These are phyloP conservation scores for Vireo altiloquus DNA, from an alignment of 2,113 vertebrate genomes.

Conservation along the genomic window DNA sequence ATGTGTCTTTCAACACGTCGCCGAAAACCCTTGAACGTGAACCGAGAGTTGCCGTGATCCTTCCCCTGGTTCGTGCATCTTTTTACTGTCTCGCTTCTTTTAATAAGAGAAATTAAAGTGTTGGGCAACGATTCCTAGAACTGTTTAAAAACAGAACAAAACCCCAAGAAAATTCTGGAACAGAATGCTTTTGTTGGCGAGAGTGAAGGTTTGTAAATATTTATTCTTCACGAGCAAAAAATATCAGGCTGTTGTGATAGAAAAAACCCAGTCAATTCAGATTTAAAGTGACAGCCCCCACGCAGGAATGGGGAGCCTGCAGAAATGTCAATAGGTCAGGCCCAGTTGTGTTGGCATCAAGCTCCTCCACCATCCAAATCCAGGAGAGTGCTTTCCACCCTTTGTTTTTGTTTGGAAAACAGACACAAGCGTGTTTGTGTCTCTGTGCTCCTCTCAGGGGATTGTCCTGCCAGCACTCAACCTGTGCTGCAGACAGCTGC, in stretches of 20 bases:
- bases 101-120: neutral
- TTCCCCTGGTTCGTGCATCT: rapidly evolving
- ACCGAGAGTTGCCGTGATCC: neutral
- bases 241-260: neutral
- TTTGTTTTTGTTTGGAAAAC: neutral
- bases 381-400: neutral
- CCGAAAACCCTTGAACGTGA: neutral
- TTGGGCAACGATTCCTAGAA: neutral
- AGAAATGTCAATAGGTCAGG: slow-evolving; percentile 1
- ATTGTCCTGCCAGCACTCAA: too few relatives aligned
- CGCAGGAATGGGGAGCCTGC: rapidly evolving
- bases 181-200: slow-evolving; percentile 33
- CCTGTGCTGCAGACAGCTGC: neutral
- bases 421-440: neutral
- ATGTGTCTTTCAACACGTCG: rapidly evolving
- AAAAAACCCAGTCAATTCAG: neutral
- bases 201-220: slow-evolving; percentile 30
- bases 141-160: neutral
- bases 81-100: neutral
- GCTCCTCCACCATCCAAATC: neutral
- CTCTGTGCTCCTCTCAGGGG: neutral
- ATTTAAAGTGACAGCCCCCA: neutral
- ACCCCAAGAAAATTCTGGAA: neutral
- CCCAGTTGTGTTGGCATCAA: neutral
- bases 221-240: neutral